Conservation (phyloP, 2,888 invertebrate genomes). For the Villa cingulata region DNA sequence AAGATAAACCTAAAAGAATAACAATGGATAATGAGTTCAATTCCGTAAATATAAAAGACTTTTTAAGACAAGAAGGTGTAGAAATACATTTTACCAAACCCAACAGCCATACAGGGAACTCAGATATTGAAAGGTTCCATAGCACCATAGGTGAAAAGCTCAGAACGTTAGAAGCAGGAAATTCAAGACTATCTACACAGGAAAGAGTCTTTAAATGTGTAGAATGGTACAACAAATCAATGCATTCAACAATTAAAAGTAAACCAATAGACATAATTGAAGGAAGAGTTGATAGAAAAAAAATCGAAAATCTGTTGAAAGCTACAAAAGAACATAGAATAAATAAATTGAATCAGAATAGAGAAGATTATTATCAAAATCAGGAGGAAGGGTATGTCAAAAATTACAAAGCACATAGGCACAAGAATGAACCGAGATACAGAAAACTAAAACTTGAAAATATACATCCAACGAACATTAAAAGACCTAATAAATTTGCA, state of each 20-base stretch:
- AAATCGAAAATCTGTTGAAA: too few relatives aligned
- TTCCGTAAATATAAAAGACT: background rate
- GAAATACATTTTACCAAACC: background rate
- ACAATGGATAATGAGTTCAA: background rate
- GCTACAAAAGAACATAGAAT: too few relatives aligned
- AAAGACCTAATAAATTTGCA: too few relatives aligned
- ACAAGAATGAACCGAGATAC: too few relatives aligned
- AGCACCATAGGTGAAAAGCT: conserved; percentile 1
- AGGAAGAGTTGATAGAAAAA: too few relatives aligned
- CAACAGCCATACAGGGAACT: conserved; percentile 3
- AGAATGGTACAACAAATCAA: background rate
- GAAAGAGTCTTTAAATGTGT: background rate
- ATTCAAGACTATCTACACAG: background rate
- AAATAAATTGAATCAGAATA: too few relatives aligned
- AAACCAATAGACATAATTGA: background rate
- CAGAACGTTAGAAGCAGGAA: background rate
- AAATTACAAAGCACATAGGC: too few relatives aligned
- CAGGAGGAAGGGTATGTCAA: too few relatives aligned
- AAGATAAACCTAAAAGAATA: background rate
- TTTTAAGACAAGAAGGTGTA: background rate
- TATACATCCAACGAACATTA: too few relatives aligned
- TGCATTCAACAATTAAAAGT: background rate
- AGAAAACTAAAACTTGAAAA: too few relatives aligned
- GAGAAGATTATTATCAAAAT: too few relatives aligned
- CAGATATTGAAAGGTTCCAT: conserved; percentile 5